These are phyloP conservation scores for Meteorus sp. DNA, from an alignment of 1,140 invertebrate species.

Conservation along the genomic window DNA sequence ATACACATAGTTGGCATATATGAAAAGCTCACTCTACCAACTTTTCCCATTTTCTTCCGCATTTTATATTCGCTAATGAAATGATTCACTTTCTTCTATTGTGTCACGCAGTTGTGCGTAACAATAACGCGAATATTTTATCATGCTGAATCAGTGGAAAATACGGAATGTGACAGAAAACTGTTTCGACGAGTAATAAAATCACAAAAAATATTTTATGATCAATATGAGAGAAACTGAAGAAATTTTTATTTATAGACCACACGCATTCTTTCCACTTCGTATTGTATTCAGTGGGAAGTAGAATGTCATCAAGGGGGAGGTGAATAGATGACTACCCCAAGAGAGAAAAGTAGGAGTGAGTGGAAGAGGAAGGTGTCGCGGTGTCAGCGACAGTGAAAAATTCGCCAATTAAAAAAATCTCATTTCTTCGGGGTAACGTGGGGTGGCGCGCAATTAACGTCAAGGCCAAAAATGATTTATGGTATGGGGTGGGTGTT, in stretches of 20 bases:
- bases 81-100: too few species aligned
- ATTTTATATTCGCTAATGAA: too few species aligned
- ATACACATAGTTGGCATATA: too few species aligned
- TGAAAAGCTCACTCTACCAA: too few species aligned
- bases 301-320: neutral
- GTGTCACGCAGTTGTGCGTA: too few species aligned
- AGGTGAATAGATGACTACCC: neutral
- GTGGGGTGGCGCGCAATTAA: constrained; percentile 49
- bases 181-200: too few species aligned
- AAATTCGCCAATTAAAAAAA: constrained; percentile 52
- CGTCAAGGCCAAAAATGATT: constrained; percentile 48
- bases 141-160: too few species aligned
- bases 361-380: constrained; percentile 22
- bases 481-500: constrained; percentile 35
- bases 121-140: too few species aligned
- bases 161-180: too few species aligned
- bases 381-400: constrained; percentile 42
- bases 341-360: constrained; percentile 14
- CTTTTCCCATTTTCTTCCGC: too few species aligned
- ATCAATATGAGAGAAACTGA: constrained; percentile 23
- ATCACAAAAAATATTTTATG: too few species aligned
- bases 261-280: neutral
- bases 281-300: neutral
- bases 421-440: constrained; percentile 49
- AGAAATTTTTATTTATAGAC: constrained; percentile 32